phyloP scores from a whole-genome alignment of 2,888 invertebrate genomes.

The Cantharis rufa region DNA sequence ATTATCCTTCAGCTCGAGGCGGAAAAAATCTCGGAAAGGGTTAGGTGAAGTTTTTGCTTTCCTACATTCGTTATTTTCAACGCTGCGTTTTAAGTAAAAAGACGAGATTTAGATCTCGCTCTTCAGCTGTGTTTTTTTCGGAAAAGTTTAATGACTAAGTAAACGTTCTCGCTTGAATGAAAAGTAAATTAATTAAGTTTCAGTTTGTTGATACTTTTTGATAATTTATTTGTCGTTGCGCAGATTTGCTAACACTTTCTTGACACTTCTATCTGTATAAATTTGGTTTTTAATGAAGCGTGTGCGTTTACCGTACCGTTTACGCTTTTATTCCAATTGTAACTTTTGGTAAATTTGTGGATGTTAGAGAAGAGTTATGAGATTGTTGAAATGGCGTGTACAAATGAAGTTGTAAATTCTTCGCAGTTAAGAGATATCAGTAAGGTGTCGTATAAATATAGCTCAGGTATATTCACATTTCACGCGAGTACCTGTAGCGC shows the following conservation, averaged over 20 bases:
- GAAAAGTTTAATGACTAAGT: slow-evolving; percentile 34
- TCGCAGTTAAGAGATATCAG: slow-evolving; percentile 9
- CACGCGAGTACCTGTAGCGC: slow-evolving; percentile 47
- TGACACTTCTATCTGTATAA: slow-evolving; percentile 23
- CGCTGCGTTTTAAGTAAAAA: slow-evolving; percentile 27
- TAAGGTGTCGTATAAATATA: slow-evolving; percentile 8
- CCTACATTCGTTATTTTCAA: slow-evolving; percentile 29
- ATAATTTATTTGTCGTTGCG: slow-evolving; percentile 29
- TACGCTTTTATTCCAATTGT: slow-evolving; percentile 1
- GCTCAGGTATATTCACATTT: slow-evolving; percentile 22
- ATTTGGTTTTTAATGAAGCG: slow-evolving; percentile 3
- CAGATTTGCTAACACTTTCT: slow-evolving; percentile 19
- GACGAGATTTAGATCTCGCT: slow-evolving; percentile 34
- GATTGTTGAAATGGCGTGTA: slow-evolving; percentile 7
- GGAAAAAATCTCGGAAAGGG: slow-evolving; percentile 33
- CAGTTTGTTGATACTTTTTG: slow-evolving; percentile 31
- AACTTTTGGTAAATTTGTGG: slow-evolving; percentile 11
- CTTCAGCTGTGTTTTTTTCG: slow-evolving; percentile 31
- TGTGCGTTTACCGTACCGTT: not conserved
- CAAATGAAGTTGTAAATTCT: slow-evolving; percentile 7
- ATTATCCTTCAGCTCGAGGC: slow-evolving; percentile 36
- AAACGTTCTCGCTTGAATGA: slow-evolving; percentile 33
- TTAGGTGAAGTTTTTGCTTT: slow-evolving; percentile 32
- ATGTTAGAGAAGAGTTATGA: slow-evolving; percentile 3
- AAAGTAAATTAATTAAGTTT: slow-evolving; percentile 39